Evolutionary conservation across 2,113 vertebrate species (phyloP).

Genomic region (Mellivora capensis): DNA sequence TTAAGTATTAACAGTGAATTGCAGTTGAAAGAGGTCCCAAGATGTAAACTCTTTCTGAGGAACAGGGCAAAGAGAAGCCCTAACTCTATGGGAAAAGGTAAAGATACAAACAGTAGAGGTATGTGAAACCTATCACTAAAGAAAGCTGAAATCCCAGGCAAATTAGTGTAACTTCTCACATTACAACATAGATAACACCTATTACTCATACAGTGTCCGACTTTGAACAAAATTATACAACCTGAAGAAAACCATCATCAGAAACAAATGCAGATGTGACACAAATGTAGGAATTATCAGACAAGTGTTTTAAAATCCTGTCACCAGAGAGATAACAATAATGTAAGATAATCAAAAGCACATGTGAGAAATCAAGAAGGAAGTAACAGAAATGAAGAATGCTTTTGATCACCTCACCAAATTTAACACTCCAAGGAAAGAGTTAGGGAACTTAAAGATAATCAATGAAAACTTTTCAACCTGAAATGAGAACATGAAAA

Average conservation of each 20-base stretch:
- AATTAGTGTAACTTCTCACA: background rate
- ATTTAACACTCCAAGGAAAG: background rate
- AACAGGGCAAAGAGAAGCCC: background rate
- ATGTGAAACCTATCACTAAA: background rate
- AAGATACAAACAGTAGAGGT: background rate
- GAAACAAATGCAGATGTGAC: background rate
- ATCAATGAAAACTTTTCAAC: background rate
- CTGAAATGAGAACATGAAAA: background rate
- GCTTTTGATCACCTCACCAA: background rate
- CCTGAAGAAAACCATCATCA: background rate
- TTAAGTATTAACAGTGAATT: background rate
- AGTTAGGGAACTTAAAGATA: background rate
- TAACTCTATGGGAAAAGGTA: background rate
- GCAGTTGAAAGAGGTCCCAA: background rate
- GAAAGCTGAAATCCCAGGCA: background rate
- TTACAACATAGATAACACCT: background rate
- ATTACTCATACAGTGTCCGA: no score
- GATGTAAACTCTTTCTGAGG: background rate
- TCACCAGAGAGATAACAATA: background rate
- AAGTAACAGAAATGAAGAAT: background rate
- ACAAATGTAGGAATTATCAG: background rate
- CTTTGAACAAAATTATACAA: background rate
- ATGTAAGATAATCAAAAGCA: background rate
- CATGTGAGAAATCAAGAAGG: background rate
- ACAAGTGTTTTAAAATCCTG: background rate